Percentiles rank a stretch among this genome's conserved stretches.
phyloP scores from a whole-genome alignment of 2,888 invertebrate species.

The Hypomecis punctinalis region DNA sequence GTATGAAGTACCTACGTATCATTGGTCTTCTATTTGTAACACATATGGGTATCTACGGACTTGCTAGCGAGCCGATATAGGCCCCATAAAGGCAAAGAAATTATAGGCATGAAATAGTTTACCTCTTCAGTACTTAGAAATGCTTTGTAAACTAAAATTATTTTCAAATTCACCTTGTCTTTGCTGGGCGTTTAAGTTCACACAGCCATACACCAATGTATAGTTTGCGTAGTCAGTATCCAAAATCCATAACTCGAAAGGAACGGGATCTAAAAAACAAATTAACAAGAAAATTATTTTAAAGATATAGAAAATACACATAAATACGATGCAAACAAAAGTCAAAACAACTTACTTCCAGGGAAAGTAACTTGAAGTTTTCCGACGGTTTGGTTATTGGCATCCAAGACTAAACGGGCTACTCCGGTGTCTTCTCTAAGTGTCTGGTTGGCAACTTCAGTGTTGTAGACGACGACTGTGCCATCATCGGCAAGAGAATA shows the following conservation, averaged over 20 bases:
- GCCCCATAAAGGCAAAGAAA: too few species aligned
- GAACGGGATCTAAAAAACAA: conserved; percentile 37
- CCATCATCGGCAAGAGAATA: conserved; percentile 68
- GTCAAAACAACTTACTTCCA: conserved; percentile 37
- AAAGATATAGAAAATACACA: too few species aligned
- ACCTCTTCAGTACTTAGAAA: too few species aligned
- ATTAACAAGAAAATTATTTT: background rate
- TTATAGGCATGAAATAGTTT: too few species aligned
- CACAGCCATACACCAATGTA: conserved; percentile 86
- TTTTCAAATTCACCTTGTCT: conserved; percentile 45
- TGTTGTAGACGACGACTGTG: conserved; percentile 53
- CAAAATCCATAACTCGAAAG: conserved; percentile 51
- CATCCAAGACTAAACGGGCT: conserved; percentile 66
- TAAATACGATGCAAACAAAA: too few species aligned
- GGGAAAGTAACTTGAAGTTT: conserved; percentile 81
- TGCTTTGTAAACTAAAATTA: too few species aligned
- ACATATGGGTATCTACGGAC: too few species aligned
- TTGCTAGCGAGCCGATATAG: too few species aligned
- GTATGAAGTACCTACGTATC: too few species aligned
- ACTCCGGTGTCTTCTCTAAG: conserved; percentile 78
- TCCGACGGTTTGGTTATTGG: conserved; percentile 61
- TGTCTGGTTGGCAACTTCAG: conserved; percentile 70
- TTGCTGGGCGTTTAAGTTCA: conserved; percentile 56
- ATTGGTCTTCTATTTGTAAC: too few species aligned
- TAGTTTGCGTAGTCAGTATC: conserved; percentile 86